Base-by-base conservation (phyloP, 53 echinoderm and acorn worm species). In the Stichopus horrens region DNA sequence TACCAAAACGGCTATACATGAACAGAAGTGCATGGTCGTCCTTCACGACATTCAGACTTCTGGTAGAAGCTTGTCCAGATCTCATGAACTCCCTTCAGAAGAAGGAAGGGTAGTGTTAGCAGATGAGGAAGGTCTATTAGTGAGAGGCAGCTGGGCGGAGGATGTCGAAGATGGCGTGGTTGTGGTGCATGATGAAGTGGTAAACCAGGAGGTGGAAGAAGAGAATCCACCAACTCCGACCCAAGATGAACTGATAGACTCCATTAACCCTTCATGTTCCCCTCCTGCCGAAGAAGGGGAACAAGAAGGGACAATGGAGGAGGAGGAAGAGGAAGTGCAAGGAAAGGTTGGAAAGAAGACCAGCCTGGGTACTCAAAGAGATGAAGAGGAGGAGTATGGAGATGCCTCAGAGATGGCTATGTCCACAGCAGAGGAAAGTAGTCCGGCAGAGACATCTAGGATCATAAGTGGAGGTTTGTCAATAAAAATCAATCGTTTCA, bases 181-280 rank as follows among this genome's bases (percentile, higher is more conserved):
- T 4, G 57, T 54, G 37, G 53, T 54, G 9, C 54, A 54, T 21
- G 54, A 53, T 13, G 71, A 66, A 22, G 54, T 21, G 20, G 57
- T 57, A 18, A 63, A 86, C 10, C 67, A 65, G 67, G 71, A 86
- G 58, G 21, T 16, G 13, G 78, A 86, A 5, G 85, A 90, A 14
- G 90, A 91, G 57, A 93, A 90, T 65, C 92, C 95, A 60, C 95
- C 95, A 54, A 95, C 95, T 14, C 95, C 95, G 52, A 95, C 95
- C 4, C 95, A 95, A 88, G 95, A 95, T 91, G 95, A 95, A 86
- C 93, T 90, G 9, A 83, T 91, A 21, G 76, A 83, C 65, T 37
- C 37, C 37, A 37, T 37, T 37, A 2, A 0, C 37, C 37, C 37
- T 37, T 37, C 37, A 1, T 37, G 37, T 37, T 81, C 55, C 19